Percentiles rank a stretch among this genome's conserved stretches.
phyloP scores from a whole-genome alignment of 1,140 invertebrate genomes.

The Eupeodes corollae region DNA sequence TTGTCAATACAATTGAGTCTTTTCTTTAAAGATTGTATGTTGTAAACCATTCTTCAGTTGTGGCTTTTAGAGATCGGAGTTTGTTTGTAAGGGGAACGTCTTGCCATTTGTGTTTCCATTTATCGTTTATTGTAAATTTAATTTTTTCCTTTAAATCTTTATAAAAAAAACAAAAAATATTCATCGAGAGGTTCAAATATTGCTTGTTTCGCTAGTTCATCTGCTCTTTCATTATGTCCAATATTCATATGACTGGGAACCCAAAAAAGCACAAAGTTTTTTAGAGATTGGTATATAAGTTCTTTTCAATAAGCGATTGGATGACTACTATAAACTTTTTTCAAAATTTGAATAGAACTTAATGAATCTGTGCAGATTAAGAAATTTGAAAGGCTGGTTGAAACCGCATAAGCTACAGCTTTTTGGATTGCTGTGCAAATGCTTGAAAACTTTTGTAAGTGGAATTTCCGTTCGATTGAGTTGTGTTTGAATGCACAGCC shows the following conservation, averaged over 20 bases:
- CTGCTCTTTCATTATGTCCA: conserved; percentile 3
- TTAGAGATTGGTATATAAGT: background rate
- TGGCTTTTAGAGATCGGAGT: background rate
- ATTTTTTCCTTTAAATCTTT: background rate
- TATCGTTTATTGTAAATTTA: background rate
- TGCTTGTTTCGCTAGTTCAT: conserved; percentile 4
- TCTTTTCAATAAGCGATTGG: background rate
- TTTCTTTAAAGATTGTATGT: background rate
- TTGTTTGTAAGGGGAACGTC: background rate
- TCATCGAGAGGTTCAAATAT: background rate
- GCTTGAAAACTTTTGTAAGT: too few species aligned
- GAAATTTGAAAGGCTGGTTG: background rate
- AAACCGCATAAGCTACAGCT: background rate
- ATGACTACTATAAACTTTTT: background rate
- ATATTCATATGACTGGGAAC: conserved; percentile 3
- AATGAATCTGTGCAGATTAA: background rate
- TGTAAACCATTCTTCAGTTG: background rate
- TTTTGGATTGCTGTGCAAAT: background rate
- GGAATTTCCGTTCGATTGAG: background rate
- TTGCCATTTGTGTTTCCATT: background rate
- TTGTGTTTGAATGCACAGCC: background rate
- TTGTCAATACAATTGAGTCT: background rate
- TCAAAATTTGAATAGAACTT: background rate
- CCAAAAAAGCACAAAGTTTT: background rate
- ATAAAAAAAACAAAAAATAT: background rate